A percentile compares a stretch with the other conserved stretches of the same genome.
These are phyloP conservation scores for Trissolcus japonicus DNA, from an alignment of 2,888 invertebrate species.

Conservation along the genomic window DNA sequence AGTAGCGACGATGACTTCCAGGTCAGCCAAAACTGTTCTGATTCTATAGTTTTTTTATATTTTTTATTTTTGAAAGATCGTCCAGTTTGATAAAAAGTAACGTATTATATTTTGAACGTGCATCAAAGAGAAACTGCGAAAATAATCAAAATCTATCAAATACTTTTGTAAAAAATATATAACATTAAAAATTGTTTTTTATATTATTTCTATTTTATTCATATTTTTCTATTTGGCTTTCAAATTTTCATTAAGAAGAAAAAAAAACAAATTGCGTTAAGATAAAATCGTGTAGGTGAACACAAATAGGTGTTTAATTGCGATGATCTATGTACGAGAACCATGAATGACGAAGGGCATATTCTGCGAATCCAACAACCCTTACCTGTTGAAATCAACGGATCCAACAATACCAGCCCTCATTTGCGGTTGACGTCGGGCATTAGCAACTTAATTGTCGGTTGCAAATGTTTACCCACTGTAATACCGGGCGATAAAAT, in stretches of 20 bases:
- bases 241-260: too few relatives aligned
- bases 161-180: too few relatives aligned
- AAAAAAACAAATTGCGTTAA: too few relatives aligned
- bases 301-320: not conserved
- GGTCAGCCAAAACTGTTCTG: conserved; percentile 22
- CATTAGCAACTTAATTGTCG: conserved; percentile 39
- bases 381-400: conserved; percentile 32
- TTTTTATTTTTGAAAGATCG: conserved; percentile 9
- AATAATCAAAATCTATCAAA: too few relatives aligned
- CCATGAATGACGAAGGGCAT: conserved; percentile 5
- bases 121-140: too few relatives aligned
- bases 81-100: too few relatives aligned
- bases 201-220: too few relatives aligned
- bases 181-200: too few relatives aligned
- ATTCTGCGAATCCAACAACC: conserved; percentile 13
- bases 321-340: not conserved
- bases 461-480: conserved; percentile 19
- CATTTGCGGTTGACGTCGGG: conserved; percentile 34
- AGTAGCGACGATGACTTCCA: conserved; percentile 11
- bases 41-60: too few relatives aligned
- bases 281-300: not conserved
- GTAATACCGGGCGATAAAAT: conserved; percentile 8
- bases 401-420: conserved; percentile 26
- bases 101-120: too few relatives aligned
- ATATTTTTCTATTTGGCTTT: too few relatives aligned